phyloP scores from a whole-genome alignment of 1,140 invertebrate genomes.

The Solenopsis fugax region DNA sequence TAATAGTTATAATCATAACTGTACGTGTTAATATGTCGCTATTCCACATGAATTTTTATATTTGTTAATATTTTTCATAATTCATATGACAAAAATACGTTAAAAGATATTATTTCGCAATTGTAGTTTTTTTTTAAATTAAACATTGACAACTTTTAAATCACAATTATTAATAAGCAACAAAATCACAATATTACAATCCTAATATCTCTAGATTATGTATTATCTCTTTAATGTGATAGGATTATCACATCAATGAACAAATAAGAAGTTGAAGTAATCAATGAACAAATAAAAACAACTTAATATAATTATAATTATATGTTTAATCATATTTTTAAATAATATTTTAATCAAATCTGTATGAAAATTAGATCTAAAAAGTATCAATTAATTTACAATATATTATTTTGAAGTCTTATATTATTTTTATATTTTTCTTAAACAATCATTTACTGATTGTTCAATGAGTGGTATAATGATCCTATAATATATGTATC shows the following conservation, averaged over 20 bases:
- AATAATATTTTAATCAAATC: too few species aligned
- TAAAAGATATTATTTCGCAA: not conserved
- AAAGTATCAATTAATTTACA: too few species aligned
- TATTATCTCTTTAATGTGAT: not conserved
- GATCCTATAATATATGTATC: conserved; percentile 14
- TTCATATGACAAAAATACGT: not conserved
- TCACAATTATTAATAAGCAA: conserved; percentile 5
- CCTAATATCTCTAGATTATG: not conserved
- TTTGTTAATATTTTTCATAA: conserved; percentile 13
- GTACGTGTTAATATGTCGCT: not conserved
- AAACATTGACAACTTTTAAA: conserved; percentile 1
- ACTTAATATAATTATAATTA: too few species aligned
- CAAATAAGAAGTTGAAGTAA: too few species aligned
- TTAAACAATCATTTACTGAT: too few species aligned
- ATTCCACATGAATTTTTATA: not conserved
- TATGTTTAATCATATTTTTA: too few species aligned
- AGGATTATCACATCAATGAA: too few species aligned
- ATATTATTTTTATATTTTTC: too few species aligned
- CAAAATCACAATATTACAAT: not conserved
- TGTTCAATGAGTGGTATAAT: too few species aligned
- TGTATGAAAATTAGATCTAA: too few species aligned
- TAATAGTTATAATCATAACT: not conserved
- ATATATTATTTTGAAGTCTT: too few species aligned
- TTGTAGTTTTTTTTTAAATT: not conserved
- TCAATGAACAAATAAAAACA: too few species aligned